phyloP scores from a whole-genome alignment of 2,888 invertebrate genomes.

The Heliconius sara region DNA sequence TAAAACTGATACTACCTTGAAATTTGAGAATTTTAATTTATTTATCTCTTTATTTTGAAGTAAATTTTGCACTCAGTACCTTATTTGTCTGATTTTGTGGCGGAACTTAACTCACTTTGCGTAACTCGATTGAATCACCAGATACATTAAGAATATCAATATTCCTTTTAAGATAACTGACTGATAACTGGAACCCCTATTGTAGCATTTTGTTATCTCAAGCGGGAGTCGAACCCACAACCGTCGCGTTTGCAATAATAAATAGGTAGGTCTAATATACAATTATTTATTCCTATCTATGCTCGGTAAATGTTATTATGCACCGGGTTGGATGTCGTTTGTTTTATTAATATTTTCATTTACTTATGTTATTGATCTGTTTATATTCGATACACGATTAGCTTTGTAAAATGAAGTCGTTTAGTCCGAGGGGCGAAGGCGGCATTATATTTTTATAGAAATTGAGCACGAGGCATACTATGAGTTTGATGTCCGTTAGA shows the following conservation, averaged over 20 bases:
- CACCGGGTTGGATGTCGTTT: slow-evolving; percentile 41
- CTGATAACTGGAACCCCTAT: too few relatives aligned
- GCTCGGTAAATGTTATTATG: slow-evolving; percentile 21
- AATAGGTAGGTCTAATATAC: background rate
- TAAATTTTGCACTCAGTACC: background rate
- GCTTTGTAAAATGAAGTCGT: slow-evolving; percentile 36
- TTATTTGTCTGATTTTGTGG: background rate
- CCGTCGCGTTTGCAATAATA: background rate
- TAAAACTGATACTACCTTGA: background rate
- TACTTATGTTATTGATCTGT: slow-evolving; percentile 40
- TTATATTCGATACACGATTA: slow-evolving; percentile 46
- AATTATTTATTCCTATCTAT: slow-evolving; percentile 4
- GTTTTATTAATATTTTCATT: slow-evolving; percentile 51
- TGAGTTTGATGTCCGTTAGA: too few relatives aligned
- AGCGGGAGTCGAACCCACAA: background rate
- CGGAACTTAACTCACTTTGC: too few relatives aligned
- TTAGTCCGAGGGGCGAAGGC: slow-evolving; percentile 32
- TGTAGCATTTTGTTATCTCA: background rate
- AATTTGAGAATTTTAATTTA: background rate
- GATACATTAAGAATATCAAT: too few relatives aligned
- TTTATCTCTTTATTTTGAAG: background rate
- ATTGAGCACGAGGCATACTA: background rate
- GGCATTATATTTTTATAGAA: background rate
- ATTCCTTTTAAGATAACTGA: too few relatives aligned
- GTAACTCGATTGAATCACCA: too few relatives aligned